A percentile compares a stretch with the other conserved stretches of the same genome.
Conservation (phyloP, 1,140 invertebrate genomes). For the Tetramorium parvispinum region DNA sequence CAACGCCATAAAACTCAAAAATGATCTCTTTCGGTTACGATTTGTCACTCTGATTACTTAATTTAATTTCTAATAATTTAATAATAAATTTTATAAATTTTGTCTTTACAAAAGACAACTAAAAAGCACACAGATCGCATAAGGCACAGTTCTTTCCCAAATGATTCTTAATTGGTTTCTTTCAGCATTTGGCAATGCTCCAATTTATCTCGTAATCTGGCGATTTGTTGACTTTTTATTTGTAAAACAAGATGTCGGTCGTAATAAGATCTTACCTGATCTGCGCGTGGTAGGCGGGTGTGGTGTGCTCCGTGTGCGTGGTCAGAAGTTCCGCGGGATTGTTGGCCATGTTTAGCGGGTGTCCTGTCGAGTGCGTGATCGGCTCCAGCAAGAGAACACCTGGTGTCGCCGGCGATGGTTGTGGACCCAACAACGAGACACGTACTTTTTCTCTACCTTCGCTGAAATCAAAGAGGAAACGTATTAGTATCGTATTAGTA, state of each 20-base stretch:
- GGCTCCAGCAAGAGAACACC: conserved; percentile 84
- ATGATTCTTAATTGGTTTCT: background rate
- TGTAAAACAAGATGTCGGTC: background rate
- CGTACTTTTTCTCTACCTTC: conserved; percentile 85
- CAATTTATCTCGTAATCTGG: background rate
- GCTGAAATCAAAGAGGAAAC: conserved; percentile 73
- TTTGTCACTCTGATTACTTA: background rate
- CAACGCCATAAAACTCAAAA: background rate
- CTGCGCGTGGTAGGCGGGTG: conserved; percentile 83
- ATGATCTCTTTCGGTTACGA: background rate
- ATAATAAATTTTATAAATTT: background rate
- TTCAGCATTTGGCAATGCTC: background rate
- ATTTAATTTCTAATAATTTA: background rate
- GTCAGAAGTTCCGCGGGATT: conserved; percentile 83
- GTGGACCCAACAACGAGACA: conserved; percentile 82
- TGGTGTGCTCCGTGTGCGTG: conserved; percentile 84
- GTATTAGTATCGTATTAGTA: background rate
- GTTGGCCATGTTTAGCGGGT: conserved; percentile 77
- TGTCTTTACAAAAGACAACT: background rate
- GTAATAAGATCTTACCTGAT: conserved; percentile 77
- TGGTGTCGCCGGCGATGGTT: conserved; percentile 83
- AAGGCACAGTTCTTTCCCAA: background rate
- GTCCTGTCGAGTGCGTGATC: conserved; percentile 75
- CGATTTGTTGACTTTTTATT: background rate
- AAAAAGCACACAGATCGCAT: background rate